Conservation (phyloP, 1,140 invertebrate genomes). For the Bombus polaris region DNA sequence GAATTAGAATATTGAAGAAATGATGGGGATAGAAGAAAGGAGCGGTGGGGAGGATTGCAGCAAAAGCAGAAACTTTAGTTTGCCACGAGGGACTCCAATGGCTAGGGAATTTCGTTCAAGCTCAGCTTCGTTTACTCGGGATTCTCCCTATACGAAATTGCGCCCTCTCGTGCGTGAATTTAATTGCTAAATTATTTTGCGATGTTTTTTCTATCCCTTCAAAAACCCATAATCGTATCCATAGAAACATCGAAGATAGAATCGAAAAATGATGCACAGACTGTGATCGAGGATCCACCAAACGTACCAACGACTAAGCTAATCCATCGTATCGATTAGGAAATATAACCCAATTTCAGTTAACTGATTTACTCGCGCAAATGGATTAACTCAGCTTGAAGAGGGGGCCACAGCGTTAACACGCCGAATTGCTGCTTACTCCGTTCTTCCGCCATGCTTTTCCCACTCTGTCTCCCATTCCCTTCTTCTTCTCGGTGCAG, state of each 20-base stretch:
- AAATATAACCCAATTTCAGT: constrained; percentile 73
- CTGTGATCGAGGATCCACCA: constrained; percentile 28
- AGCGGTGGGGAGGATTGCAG: background rate
- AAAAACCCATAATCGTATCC: too few species aligned
- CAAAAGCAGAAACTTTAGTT: constrained; percentile 38
- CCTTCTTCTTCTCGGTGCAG: constrained; percentile 19
- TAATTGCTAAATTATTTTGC: background rate
- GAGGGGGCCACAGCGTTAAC: constrained; percentile 56
- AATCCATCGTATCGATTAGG: constrained; percentile 75
- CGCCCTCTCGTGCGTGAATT: background rate
- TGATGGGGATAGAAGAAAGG: too few species aligned
- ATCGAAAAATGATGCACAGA: background rate
- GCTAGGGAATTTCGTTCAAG: constrained; percentile 32
- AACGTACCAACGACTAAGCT: constrained; percentile 58
- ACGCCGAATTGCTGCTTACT: constrained; percentile 64
- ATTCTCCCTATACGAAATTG: background rate
- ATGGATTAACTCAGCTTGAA: constrained; percentile 69
- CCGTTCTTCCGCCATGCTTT: constrained; percentile 54
- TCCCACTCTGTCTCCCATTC: constrained; percentile 20
- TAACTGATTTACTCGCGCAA: constrained; percentile 71
- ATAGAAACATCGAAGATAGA: background rate
- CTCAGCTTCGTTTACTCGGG: background rate
- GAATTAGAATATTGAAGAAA: constrained; percentile 36
- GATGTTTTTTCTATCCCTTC: too few species aligned
- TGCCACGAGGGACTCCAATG: constrained; percentile 3